phyloP scores from a whole-genome alignment of 2,113 vertebrate genomes.

The Ia io region DNA sequence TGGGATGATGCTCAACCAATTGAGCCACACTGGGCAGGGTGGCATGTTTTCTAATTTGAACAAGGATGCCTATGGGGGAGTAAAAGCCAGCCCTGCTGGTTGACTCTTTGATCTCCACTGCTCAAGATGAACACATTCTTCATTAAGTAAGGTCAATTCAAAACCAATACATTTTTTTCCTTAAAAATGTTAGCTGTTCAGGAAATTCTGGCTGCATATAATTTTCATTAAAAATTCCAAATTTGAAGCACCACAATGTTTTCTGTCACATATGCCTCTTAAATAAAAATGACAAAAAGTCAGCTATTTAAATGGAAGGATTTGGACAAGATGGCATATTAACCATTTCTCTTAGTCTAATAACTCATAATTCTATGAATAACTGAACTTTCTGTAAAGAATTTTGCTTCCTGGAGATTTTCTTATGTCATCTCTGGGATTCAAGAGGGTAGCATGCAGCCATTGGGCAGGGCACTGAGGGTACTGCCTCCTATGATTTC shows the following conservation, averaged over 20 bases:
- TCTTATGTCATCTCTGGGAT: neutral
- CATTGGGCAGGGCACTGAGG: fast-evolving
- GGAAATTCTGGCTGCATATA: neutral
- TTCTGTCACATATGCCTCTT: neutral
- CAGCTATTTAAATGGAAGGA: neutral
- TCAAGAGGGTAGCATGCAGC: neutral
- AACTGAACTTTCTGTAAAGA: neutral
- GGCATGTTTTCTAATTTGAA: neutral
- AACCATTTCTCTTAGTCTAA: neutral
- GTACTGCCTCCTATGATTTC: neutral
- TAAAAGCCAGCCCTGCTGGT: neutral
- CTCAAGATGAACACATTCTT: neutral
- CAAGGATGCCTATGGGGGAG: no score
- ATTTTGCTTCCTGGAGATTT: neutral
- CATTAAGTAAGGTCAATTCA: neutral
- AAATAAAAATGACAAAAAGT: neutral
- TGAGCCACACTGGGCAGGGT: no score
- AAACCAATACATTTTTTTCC: neutral
- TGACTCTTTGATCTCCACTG: neutral
- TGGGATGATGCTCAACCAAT: no score
- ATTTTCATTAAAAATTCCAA: neutral
- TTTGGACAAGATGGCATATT: neutral
- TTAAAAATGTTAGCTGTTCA: neutral
- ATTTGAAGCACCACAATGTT: neutral
- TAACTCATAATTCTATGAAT: neutral